Evolutionary conservation across 2,888 invertebrate genomes (phyloP), one percentile per base, ranked within the genome.

Genomic region (Hirtodrosophila histrioides): DNA sequence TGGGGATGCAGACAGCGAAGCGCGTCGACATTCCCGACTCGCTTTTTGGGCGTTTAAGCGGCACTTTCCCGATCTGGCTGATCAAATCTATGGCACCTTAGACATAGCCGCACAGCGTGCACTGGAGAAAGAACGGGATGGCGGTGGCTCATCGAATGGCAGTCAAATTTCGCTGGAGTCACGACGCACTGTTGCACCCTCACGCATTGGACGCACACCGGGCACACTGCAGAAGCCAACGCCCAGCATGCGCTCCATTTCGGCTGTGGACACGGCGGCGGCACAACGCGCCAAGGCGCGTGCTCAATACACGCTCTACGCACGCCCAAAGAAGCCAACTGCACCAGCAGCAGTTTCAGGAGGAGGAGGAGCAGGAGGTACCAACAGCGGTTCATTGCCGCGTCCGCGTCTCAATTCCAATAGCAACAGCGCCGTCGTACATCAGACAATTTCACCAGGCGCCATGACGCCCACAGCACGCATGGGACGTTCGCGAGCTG

Each of bases 191-290:
- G 62, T 78, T 27, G 71, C 57, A 4, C 61, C 73, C 0, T 65
- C 87, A 1, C 88, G 90, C 24, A 77, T 89, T n/a, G 87, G 87
- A 39, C 87, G 90, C 41, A 83, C 90, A 0, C 82, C 88, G 0
- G 81, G 81, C 35, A 71, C 84, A 1, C 27, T 90, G 24, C 90
- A 88, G 10, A 90, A 90, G 57, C 77, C 90, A 6, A 78, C 89
- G 62, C 89, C 91, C 50, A 94, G 94, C 85, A 93, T 96, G 88
- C 94, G 98, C 75, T 98, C 98, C 53, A 96, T 96, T 89, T 98
- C 98, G 54, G 98, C 98, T 41, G 96, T 98, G 88, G 98, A 99
- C 93, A 94, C 97, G 75, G 97, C 97, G 89, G 97, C 97, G 35
- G 97, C 95, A 33, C 96, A 97, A 91, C 93, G 98, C 44, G 98